A percentile compares a stretch with the other conserved stretches of the same genome.
These are phyloP conservation scores for Graptemys geographica DNA, from an alignment of 2,797 vertebrate species.

Conservation along the genomic window DNA sequence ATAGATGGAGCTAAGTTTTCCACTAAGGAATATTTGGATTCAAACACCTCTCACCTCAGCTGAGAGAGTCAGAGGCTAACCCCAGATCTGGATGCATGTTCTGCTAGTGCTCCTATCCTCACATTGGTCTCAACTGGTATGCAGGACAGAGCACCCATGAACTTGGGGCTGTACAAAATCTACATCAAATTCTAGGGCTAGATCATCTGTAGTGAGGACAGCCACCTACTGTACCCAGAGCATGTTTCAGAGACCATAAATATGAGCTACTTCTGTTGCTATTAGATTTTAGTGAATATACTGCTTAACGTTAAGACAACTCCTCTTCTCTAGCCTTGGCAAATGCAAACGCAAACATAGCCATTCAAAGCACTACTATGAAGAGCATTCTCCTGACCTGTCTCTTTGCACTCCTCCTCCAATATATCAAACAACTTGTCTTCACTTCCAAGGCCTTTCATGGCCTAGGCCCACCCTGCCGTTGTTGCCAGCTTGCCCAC, in stretches of 20 bases:
- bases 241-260: not conserved
- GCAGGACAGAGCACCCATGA: not conserved
- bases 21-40: not conserved
- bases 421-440: not conserved
- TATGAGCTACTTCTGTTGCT: not conserved
- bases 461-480: not conserved
- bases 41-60: not conserved
- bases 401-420: not conserved
- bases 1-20: not conserved
- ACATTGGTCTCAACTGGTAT: not conserved
- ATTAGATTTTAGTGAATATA: not conserved
- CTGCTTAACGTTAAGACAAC: not conserved
- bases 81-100: fast-evolving
- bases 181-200: not conserved
- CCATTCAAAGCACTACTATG: not conserved
- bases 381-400: fast-evolving
- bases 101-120: not conserved
- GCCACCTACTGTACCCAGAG: not conserved
- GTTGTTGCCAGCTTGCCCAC: not conserved
- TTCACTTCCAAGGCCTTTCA: not conserved
- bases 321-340: not conserved
- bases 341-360: not conserved
- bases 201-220: not conserved
- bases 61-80: not conserved
- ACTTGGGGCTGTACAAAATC: not conserved